A percentile compares a stretch with the other conserved stretches of the same genome.
Evolutionary conservation across 2,797 vertebrate genomes (phyloP).

Genomic region (Notolepis coatsorum): DNA sequence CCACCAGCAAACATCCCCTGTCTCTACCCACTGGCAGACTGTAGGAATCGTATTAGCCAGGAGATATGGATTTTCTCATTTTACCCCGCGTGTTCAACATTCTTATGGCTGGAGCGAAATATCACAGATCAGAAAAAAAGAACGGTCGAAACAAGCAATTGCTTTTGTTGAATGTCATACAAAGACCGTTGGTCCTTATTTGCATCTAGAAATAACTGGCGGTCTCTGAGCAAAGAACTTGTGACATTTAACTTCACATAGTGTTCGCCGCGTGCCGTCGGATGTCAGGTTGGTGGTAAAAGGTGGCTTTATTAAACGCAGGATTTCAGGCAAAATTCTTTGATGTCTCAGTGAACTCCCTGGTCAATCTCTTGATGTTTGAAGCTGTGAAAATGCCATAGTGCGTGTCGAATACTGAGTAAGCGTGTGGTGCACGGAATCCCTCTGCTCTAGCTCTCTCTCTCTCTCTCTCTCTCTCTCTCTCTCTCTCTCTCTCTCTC

Average conservation of each 20-base stretch:
- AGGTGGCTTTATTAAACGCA: neutral
- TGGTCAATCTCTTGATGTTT: neutral
- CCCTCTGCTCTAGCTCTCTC: no score
- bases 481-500: no score
- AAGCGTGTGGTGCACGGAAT: neutral
- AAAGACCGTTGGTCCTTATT: conserved; percentile 6
- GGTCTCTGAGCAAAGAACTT: neutral
- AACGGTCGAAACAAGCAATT: no score
- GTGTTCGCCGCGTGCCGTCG: conserved; percentile 18
- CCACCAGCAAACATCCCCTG: no score
- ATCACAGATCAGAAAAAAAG: no score
- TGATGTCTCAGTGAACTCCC: conserved; percentile 4
- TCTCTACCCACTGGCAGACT: no score
- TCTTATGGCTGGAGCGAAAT: no score
- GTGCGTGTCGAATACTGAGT: neutral
- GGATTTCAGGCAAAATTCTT: neutral
- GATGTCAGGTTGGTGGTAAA: neutral
- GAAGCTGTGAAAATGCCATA: neutral
- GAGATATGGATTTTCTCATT: no score
- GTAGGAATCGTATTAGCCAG: no score
- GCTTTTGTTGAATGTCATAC: conserved; percentile 2
- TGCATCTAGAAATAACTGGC: conserved; percentile 1
- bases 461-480: no score
- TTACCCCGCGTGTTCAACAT: no score
- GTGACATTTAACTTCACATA: conserved; percentile 31